These are phyloP conservation scores for Drosophila obscura DNA, from an alignment of 1,140 invertebrate species.

Conservation along the genomic window DNA sequence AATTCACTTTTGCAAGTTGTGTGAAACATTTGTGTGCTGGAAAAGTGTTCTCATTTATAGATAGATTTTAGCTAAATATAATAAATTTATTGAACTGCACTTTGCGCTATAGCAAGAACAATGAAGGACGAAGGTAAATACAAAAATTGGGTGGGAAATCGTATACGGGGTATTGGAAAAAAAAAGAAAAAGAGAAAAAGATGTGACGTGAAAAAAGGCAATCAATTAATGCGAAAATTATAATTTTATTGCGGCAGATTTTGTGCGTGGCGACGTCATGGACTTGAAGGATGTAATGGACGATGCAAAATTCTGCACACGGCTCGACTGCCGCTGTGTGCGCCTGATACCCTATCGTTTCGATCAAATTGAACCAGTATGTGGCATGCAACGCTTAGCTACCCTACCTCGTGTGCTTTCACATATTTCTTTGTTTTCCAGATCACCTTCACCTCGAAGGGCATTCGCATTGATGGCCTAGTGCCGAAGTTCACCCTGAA, in stretches of 20 bases:
- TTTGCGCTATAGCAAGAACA: too few species aligned
- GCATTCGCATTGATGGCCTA: conserved; percentile 13
- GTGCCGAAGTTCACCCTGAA: conserved; percentile 23
- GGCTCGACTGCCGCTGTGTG: conserved; percentile 14
- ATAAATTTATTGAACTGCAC: too few species aligned
- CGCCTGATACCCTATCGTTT: conserved; percentile 26
- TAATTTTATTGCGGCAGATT: conserved; percentile 50
- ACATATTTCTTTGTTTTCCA: background rate
- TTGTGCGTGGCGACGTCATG: conserved; percentile 64
- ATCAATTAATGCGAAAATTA: background rate
- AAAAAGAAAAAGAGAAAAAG: too few species aligned
- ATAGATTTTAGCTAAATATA: too few species aligned
- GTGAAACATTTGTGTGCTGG: too few species aligned
- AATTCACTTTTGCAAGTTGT: too few species aligned
- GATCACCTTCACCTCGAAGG: conserved; percentile 24
- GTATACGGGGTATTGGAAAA: too few species aligned
- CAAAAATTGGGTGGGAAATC: too few species aligned
- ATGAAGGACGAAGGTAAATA: too few species aligned
- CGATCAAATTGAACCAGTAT: conserved; percentile 29
- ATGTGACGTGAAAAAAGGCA: too few species aligned
- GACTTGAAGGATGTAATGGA: conserved; percentile 44
- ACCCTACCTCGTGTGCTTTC: background rate
- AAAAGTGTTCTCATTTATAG: too few species aligned
- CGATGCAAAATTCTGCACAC: conserved; percentile 1
- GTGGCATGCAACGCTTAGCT: background rate